phyloP scores from a whole-genome alignment of 1,140 invertebrate species.

The Gryon sp. region DNA sequence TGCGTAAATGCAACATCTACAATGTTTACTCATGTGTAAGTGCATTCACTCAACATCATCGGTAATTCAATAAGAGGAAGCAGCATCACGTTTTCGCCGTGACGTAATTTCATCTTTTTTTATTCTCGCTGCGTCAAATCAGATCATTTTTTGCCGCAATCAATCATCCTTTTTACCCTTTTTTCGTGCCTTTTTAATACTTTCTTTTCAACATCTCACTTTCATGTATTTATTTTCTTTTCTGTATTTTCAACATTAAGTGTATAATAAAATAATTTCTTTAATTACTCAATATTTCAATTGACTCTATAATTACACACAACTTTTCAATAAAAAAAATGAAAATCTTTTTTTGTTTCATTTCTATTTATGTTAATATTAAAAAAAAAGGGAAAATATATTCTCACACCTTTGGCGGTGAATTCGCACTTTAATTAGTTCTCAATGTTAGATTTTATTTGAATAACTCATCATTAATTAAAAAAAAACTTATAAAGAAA shows the following conservation, averaged over 20 bases:
- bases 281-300: too few species aligned
- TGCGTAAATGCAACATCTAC: constrained; percentile 10
- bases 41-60: constrained; percentile 21
- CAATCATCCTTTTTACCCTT: neutral
- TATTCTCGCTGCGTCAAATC: too few species aligned
- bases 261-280: too few species aligned
- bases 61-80: constrained; percentile 21
- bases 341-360: neutral
- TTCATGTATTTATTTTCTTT: neutral
- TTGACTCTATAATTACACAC: constrained; percentile 3
- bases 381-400: too few species aligned
- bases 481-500: neutral
- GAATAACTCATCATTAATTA: constrained; percentile 38
- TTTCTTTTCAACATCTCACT: neutral
- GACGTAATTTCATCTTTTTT: constrained; percentile 39
- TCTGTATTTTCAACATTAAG: too few species aligned
- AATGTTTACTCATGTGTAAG: constrained; percentile 27
- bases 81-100: constrained; percentile 29
- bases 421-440: constrained; percentile 15
- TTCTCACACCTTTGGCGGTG: neutral
- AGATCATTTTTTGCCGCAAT: constrained; percentile 1
- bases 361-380: too few species aligned
- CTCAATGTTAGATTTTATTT: constrained; percentile 13
- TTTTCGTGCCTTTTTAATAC: neutral
- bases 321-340: constrained; percentile 5